Conservation (phyloP, 2,888 invertebrate genomes). For the Xylocampa areola region DNA sequence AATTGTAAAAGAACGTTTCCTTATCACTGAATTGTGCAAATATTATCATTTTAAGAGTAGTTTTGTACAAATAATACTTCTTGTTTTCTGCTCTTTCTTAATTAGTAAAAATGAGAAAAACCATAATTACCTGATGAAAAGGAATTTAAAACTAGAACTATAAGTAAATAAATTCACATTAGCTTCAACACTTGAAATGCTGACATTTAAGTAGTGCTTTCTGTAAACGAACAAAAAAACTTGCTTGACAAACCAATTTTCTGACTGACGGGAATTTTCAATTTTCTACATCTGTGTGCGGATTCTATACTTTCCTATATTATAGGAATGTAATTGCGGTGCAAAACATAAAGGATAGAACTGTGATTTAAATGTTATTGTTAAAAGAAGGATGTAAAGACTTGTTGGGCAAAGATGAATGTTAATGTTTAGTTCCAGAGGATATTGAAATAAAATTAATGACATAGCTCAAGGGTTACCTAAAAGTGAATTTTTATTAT, state of each 20-base stretch:
- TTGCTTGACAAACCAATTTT: slow-evolving; percentile 25
- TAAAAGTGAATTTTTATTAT: slow-evolving; percentile 65
- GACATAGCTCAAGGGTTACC: slow-evolving; percentile 73
- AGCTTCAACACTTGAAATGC: slow-evolving; percentile 25
- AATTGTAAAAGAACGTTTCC: slow-evolving; percentile 65
- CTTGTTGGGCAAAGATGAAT: slow-evolving; percentile 59
- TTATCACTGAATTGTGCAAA: slow-evolving; percentile 52
- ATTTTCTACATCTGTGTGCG: slow-evolving; percentile 43
- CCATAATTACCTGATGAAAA: slow-evolving; percentile 20
- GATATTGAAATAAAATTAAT: slow-evolving; percentile 61
- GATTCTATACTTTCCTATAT: slow-evolving; percentile 58
- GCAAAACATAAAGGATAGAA: slow-evolving; percentile 67
- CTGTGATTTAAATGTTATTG: slow-evolving; percentile 83
- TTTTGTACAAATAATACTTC: slow-evolving; percentile 37
- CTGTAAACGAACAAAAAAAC: slow-evolving; percentile 23
- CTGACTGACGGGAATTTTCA: slow-evolving; percentile 34
- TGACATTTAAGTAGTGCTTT: slow-evolving; percentile 20
- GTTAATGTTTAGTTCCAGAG: slow-evolving; percentile 59
- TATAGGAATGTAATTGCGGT: slow-evolving; percentile 63
- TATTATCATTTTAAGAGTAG: slow-evolving; percentile 52
- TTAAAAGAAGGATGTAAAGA: slow-evolving; percentile 64
- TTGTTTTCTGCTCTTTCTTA: slow-evolving; percentile 51
- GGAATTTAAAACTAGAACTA: slow-evolving; percentile 10
- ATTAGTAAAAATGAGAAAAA: slow-evolving; percentile 29
- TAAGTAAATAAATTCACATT: slow-evolving; percentile 21